phyloP scores from a whole-genome alignment of 2,113 vertebrate genomes.

The Pelusios castaneus region DNA sequence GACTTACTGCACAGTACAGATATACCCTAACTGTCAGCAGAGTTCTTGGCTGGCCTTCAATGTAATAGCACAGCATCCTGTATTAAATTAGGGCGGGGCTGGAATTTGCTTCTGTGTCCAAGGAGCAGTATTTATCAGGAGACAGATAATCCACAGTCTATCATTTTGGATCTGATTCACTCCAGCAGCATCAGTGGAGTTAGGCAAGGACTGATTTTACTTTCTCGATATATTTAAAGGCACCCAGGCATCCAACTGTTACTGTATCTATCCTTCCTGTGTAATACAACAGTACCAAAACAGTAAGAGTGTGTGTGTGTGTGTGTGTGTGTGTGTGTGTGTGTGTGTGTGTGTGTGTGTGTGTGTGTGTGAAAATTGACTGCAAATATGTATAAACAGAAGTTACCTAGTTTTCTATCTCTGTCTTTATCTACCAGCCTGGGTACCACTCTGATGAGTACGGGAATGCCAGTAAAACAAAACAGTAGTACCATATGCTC shows the following conservation, averaged over 20 bases:
- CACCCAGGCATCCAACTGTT: neutral
- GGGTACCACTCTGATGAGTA: neutral
- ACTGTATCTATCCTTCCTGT: neutral
- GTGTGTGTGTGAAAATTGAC: neutral
- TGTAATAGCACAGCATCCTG: too few species aligned
- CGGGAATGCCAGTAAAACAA: neutral
- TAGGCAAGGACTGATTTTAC: neutral
- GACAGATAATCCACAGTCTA: neutral
- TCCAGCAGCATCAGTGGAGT: neutral
- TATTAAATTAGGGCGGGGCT: too few species aligned
- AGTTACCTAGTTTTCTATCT: neutral
- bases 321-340: too few species aligned
- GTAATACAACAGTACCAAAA: neutral
- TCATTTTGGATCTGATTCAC: neutral
- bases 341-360: too few species aligned
- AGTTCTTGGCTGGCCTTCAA: neutral
- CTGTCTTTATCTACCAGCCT: neutral
- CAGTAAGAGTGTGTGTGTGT: neutral
- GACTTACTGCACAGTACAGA: neutral
- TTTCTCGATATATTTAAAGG: neutral
- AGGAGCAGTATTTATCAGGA: too few species aligned
- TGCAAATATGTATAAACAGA: neutral
- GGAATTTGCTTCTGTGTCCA: too few species aligned
- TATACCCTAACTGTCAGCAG: neutral
- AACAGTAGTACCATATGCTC: neutral